These are phyloP conservation scores for Eleutherodactylus coqui DNA, from an alignment of 2,797 vertebrate genomes.

Conservation along the genomic window DNA sequence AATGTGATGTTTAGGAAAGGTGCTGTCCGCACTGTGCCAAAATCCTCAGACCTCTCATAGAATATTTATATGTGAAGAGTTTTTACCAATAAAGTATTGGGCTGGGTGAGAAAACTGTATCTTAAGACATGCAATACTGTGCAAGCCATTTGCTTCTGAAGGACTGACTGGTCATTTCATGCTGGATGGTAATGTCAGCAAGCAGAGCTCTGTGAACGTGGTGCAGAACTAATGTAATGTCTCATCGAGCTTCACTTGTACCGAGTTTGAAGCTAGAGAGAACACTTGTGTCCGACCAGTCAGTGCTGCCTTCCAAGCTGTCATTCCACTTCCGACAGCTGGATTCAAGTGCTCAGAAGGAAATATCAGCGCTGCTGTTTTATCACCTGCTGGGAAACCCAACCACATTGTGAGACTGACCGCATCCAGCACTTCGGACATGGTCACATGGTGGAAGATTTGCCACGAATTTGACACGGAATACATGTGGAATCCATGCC, in stretches of 20 bases:
- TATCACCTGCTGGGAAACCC: constrained; percentile 42
- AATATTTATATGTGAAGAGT: not conserved
- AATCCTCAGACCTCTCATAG: not conserved
- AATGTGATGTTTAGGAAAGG: constrained; percentile 68
- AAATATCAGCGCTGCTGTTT: constrained; percentile 37
- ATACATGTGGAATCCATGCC: too few relatives aligned
- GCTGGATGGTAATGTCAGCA: constrained; percentile 28
- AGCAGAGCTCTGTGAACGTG: not conserved
- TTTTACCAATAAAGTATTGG: constrained; percentile 15
- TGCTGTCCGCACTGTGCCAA: constrained; percentile 72
- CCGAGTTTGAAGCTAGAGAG: not conserved
- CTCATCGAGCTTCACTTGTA: constrained; percentile 45
- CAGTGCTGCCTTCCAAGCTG: constrained; percentile 42
- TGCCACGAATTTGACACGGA: too few relatives aligned
- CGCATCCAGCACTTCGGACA: constrained; percentile 23
- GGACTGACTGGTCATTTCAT: constrained; percentile 7
- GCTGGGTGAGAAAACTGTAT: not conserved
- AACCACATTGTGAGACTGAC: constrained; percentile 31
- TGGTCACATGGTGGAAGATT: too few relatives aligned
- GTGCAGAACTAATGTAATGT: constrained; percentile 26
- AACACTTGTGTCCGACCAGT: constrained; percentile 42
- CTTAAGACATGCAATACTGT: not conserved
- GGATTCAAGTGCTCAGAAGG: constrained; percentile 12
- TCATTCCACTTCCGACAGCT: constrained; percentile 38
- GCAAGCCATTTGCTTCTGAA: not conserved